Percentiles rank a stretch among this genome's conserved stretches.
Evolutionary conservation across 2,888 invertebrate genomes (phyloP).

Genomic region (Ophonus ardosiacus): DNA sequence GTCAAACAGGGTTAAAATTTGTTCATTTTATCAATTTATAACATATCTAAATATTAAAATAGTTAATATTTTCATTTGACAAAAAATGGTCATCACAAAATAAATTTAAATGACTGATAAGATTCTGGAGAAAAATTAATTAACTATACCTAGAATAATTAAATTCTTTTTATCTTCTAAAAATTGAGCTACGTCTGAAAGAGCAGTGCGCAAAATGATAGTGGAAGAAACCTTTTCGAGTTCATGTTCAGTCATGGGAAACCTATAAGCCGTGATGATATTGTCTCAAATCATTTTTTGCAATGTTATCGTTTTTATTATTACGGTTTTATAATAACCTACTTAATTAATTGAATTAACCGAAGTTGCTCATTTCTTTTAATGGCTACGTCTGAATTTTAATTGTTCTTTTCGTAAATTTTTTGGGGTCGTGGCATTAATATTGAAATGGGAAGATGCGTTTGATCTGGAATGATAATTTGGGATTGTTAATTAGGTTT

Average conservation of each 20-base stretch:
- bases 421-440: constrained; percentile 25
- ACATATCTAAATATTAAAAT: too few relatives aligned
- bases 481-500: constrained; percentile 33
- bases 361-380: constrained; percentile 32
- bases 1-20: too few relatives aligned
- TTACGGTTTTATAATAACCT: constrained; percentile 53
- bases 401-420: constrained; percentile 37
- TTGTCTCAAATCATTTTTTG: constrained; percentile 49
- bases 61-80: too few relatives aligned
- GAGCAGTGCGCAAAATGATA: neutral
- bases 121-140: too few relatives aligned
- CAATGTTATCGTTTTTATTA: constrained; percentile 37
- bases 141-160: too few relatives aligned
- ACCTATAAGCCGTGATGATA: constrained; percentile 53
- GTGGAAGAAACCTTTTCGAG: neutral
- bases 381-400: constrained; percentile 40
- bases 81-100: too few relatives aligned
- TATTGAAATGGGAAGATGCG: constrained; percentile 25
- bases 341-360: constrained; percentile 57
- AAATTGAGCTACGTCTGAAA: constrained; percentile 1
- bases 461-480: constrained; percentile 47
- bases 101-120: too few relatives aligned
- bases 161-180: neutral
- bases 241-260: constrained; percentile 38
- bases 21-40: too few relatives aligned